Percentiles rank a stretch among this genome's conserved stretches.
Evolutionary conservation across 1,140 invertebrate genomes (phyloP).

Genomic region (Liolophura sinensis): DNA sequence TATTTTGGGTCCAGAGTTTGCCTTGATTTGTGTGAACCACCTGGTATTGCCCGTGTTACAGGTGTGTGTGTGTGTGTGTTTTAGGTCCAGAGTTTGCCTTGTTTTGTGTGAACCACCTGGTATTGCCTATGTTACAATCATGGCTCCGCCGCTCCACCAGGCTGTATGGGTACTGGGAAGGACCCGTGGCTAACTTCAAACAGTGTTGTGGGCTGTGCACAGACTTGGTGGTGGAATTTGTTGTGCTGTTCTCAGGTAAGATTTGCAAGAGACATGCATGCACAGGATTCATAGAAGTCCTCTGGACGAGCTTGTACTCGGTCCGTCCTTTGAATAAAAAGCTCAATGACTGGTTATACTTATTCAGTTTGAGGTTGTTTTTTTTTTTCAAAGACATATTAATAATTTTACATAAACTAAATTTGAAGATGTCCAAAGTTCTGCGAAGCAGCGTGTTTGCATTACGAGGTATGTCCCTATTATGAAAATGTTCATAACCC

Average conservation of each 20-base stretch:
- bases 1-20: constrained; percentile 76
- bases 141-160: constrained; percentile 76
- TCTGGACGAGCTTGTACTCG: no score
- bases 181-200: constrained; percentile 83
- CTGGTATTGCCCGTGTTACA: constrained; percentile 82
- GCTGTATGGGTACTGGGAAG: constrained; percentile 68
- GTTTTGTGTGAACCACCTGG: constrained; percentile 86
- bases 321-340: no score
- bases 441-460: no score
- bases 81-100: constrained; percentile 82
- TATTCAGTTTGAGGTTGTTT: no score
- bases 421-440: no score
- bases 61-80: constrained; percentile 13
- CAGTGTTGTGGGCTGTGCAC: constrained; percentile 89
- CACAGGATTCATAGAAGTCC: no score
- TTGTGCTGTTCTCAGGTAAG: constrained; percentile 66
- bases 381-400: no score
- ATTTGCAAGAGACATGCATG: neutral
- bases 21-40: constrained; percentile 87
- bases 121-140: constrained; percentile 86
- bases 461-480: no score
- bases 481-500: no score
- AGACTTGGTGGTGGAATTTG: constrained; percentile 85
- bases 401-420: no score
- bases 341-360: no score